Conservation (phyloP, 2,113 vertebrate species). For the Abramis brama region DNA sequence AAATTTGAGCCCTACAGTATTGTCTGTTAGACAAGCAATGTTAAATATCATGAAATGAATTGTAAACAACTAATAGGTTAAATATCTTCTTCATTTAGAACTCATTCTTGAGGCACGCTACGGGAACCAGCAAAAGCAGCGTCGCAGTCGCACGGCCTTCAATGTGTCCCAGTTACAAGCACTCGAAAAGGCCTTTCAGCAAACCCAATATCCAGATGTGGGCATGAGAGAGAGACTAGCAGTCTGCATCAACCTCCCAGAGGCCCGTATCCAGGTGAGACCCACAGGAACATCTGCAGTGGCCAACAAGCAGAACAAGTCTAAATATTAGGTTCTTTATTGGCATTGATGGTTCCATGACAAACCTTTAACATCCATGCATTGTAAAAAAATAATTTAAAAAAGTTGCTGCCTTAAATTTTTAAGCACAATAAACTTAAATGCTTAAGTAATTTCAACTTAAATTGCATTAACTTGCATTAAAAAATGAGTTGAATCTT, state of each 20-base stretch:
- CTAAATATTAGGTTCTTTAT: not conserved
- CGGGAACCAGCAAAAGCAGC: conserved; percentile 78
- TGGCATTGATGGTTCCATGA: too few species aligned
- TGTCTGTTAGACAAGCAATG: not conserved
- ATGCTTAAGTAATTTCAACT: too few species aligned
- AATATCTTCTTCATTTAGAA: conserved; percentile 62
- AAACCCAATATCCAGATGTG: conserved; percentile 82
- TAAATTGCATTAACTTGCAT: too few species aligned
- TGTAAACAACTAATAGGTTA: not conserved
- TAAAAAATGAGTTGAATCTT: too few species aligned
- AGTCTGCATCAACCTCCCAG: conserved; percentile 79
- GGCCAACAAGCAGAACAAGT: not conserved
- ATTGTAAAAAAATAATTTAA: too few species aligned
- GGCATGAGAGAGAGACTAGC: conserved; percentile 81
- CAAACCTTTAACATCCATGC: too few species aligned
- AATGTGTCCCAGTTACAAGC: conserved; percentile 77
- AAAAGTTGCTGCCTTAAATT: too few species aligned
- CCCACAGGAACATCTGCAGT: not conserved
- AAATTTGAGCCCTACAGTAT: not conserved
- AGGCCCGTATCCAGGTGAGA: conserved; percentile 82
- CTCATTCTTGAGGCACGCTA: conserved; percentile 78
- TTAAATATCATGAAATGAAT: not conserved
- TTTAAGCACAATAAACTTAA: too few species aligned
- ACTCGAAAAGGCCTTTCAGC: conserved; percentile 80
- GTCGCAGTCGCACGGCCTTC: conserved; percentile 80